Conservation (phyloP, 2,113 vertebrate species). For the Ictalurus punctatus region DNA sequence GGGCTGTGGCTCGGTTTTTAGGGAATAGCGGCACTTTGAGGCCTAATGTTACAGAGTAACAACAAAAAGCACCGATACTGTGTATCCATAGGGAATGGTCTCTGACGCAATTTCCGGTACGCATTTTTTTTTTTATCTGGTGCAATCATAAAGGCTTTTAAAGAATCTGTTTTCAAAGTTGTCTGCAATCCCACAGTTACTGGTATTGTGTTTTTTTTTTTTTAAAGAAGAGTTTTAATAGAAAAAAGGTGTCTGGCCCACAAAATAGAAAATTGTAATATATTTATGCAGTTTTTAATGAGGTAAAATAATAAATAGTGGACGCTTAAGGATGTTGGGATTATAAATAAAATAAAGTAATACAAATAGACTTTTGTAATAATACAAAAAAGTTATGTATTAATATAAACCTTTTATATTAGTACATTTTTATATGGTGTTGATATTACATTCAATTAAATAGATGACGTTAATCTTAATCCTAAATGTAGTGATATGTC, state of each 20-base stretch:
- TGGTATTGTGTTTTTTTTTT: background rate
- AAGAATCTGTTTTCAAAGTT: background rate
- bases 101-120: background rate
- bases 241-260: background rate
- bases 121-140: constrained; percentile 2
- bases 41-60: constrained; percentile 13
- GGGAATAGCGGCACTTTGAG: constrained; percentile 19
- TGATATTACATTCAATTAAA: background rate
- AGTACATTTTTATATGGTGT: background rate
- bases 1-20: constrained; percentile 9
- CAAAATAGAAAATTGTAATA: background rate
- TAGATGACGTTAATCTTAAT: background rate
- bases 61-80: background rate
- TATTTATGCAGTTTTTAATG: background rate
- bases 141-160: background rate
- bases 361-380: background rate
- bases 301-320: background rate
- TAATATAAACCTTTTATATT: background rate
- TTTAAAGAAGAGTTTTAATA: background rate
- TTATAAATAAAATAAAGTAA: background rate
- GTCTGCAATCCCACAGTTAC: background rate
- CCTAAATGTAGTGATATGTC: no score
- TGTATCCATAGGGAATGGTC: constrained; percentile 5
- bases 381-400: no score
- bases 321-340: no score